Percentiles rank a stretch among this genome's conserved stretches.
Conservation (phyloP, 2,888 invertebrate genomes). For the Tenthredo scrophulariae region DNA sequence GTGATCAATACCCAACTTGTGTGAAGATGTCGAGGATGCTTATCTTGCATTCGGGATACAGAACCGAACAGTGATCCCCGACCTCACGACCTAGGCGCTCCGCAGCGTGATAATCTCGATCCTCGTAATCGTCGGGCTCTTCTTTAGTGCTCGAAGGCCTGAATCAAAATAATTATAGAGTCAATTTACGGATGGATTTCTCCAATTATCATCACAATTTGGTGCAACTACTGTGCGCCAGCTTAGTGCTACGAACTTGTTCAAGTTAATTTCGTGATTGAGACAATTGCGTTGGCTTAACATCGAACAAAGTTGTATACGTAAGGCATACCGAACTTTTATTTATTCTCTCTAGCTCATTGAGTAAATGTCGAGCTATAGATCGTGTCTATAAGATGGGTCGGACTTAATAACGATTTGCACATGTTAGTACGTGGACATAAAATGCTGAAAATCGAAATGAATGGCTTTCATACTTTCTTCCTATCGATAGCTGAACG, state of each 20-base stretch:
- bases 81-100: constrained; percentile 83
- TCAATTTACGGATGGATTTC: background rate
- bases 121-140: constrained; percentile 82
- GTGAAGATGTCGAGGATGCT: constrained; percentile 82
- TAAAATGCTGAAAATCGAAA: background rate
- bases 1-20: constrained; percentile 57
- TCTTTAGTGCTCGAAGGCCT: constrained; percentile 86
- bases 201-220: background rate
- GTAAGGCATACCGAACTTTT: background rate
- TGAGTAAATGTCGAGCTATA: background rate
- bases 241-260: background rate
- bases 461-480: background rate
- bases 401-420: constrained; percentile 33
- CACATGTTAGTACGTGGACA: constrained; percentile 21
- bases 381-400: background rate
- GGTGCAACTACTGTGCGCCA: background rate
- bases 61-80: constrained; percentile 79
- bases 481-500: background rate
- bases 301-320: background rate
- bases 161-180: constrained; percentile 57
- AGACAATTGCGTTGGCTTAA: background rate
- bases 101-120: constrained; percentile 88
- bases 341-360: background rate
- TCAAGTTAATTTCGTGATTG: constrained; percentile 13
- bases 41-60: constrained; percentile 84